Percentiles rank a stretch among this genome's conserved stretches.
Evolutionary conservation across 2,888 invertebrate genomes (phyloP).

Genomic region (Tanypteryx hageni): DNA sequence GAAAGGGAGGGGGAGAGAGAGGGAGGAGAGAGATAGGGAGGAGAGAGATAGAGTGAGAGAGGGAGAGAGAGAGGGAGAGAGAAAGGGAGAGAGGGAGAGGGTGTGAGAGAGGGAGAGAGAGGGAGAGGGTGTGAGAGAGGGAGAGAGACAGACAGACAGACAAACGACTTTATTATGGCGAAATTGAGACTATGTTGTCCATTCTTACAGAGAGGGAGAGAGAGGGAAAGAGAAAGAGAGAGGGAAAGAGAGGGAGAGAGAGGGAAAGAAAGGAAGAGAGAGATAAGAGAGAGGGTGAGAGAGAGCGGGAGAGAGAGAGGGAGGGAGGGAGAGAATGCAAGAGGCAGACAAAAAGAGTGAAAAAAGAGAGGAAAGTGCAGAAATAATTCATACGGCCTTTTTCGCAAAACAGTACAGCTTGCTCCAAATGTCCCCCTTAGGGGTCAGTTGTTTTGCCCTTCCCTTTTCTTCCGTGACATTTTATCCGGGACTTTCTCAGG

Average conservation of each 20-base stretch:
- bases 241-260: background rate
- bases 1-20: background rate
- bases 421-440: conserved; percentile 10
- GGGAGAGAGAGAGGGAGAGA: background rate
- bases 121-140: no score
- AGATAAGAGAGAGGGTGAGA: no score
- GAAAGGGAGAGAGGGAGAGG: background rate
- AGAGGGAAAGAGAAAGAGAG: background rate
- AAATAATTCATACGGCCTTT: conserved; percentile 28
- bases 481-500: conserved; percentile 1
- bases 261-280: no score
- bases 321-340: background rate
- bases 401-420: background rate
- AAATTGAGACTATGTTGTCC: no score
- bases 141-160: background rate
- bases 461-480: background rate
- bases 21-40: background rate
- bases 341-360: background rate
- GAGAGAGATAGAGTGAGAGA: no score
- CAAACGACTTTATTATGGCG: no score
- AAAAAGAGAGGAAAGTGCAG: background rate
- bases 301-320: background rate
- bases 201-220: background rate
- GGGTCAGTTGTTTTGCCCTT: conserved; percentile 14
- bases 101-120: background rate